Evolutionary conservation across 2,113 vertebrate species (phyloP).

Genomic region (Isichthys henryi): DNA sequence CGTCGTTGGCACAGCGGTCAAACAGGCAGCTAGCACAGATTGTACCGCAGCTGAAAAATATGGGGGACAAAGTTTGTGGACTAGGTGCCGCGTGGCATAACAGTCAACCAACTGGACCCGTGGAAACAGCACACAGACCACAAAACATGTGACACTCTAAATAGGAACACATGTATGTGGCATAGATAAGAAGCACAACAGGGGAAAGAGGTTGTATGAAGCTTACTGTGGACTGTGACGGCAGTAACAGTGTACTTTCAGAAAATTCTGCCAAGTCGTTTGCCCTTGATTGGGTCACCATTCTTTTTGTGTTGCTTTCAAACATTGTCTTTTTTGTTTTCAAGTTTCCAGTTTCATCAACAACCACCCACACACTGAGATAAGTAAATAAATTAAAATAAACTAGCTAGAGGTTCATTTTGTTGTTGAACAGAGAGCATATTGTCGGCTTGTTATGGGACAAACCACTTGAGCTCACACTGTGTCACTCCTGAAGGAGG

Average conservation of each 20-base stretch:
- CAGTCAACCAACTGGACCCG: neutral
- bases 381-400: neutral
- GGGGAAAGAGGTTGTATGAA: neutral
- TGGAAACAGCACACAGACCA: neutral
- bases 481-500: neutral
- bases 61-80: neutral
- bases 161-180: neutral
- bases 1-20: neutral
- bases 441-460: neutral
- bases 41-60: neutral
- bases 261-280: neutral
- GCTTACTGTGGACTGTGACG: neutral
- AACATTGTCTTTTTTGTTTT: constrained; percentile 11
- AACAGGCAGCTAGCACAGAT: neutral
- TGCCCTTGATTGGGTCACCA: neutral
- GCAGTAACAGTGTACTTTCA: neutral
- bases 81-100: neutral
- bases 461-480: neutral
- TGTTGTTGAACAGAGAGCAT: neutral
- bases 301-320: neutral
- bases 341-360: constrained; percentile 6
- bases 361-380: constrained; percentile 12
- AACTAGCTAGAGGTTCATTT: neutral
- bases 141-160: neutral
- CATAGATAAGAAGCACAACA: neutral